Evolutionary conservation across 2,797 vertebrate species (phyloP), one percentile per base, ranked within the genome.

Genomic region (Channa striata): DNA sequence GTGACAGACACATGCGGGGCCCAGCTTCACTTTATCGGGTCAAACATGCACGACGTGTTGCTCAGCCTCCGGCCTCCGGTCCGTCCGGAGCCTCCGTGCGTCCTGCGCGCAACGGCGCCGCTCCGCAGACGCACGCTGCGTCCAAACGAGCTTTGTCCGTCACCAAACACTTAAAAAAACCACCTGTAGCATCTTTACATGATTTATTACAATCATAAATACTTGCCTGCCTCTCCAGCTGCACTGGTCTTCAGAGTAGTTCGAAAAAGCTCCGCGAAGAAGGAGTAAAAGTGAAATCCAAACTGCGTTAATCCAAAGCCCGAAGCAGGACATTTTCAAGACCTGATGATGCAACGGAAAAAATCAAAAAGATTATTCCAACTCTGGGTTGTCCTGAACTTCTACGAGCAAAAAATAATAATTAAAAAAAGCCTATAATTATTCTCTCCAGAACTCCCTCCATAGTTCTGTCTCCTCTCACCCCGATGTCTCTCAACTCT

Each of bases 181-280:
- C 72, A 56, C 60, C 68, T 57, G 77, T 11, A 40, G 54, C 67
- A 19, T 67, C 51, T 36, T n/a, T n/a, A n/a, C n/a, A n/a, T n/a
- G n/a, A n/a, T n/a, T n/a, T n/a, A 6, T 62, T 14, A 5, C 11
- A n/a, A 40, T 8, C 6, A 10, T 4, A n/a, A 51, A 42, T 50
- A 89, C 85, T 85, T 93, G 94, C 96, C 97, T 97, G 76, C 96
- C 96, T 78, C 91, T 96, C 96, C 96, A 97, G 88, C 93, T 94
- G 90, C 97, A 98, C 75, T 95, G 94, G 43, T 96, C 94, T n/a
- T 95, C 94, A 0, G 93, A 95, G 47, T 92, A 95, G 59, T 87
- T 93, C 5, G 93, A 86, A 59, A 65, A 72, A 53, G 81, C 87
- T 9, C 71, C 65, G 5, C 90, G 69, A 74, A 93, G 88, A 85